Base-by-base conservation (phyloP, 2,797 vertebrate species). In the Takifugu ocellatus region DNA sequence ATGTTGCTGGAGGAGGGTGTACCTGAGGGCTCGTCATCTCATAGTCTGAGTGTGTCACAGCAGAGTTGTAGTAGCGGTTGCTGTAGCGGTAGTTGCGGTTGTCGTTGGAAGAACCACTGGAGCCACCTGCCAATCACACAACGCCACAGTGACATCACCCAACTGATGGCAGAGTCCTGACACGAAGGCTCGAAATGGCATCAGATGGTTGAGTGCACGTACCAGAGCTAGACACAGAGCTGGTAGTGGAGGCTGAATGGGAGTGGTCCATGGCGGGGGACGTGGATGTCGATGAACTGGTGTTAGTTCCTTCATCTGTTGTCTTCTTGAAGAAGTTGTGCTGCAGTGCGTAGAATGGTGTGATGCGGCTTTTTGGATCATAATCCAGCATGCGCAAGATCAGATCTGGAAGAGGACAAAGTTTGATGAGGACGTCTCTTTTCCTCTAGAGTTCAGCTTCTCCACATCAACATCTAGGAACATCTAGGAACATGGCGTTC, bases 291-390 rank as follows among this genome's bases (percentile, higher is more conserved):
- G 94, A 96, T 91, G 93, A 94, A 91, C 93, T 95, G 71, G 95
- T 97, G 91, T 96, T 96, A 83, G 94, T 96, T 90, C 94, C 95
- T 88, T 97, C 95, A 52, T 97, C 95, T 49, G 93, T 95, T 11
- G 94, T 96, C 79, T 95, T 95, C 87, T 96, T 96, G 85, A 97
- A 97, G 92, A 97, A 97, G 86, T 96, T 95, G 82, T 97, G 95
- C 91, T 97, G 95, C 89, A 97, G 93, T 68, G 95, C 95, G 64
- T 96, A 95, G 87, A 97, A 94, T 54, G 95, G 95, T 47, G 94
- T 97, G 90, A 97, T 97, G 64, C 95, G 94, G 72, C 93, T 93
- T 79, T 96, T 96, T 11, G 95, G 95, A 84, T 97, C 95, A 43
- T 96, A 96, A 89, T 96, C 95, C 92, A 97, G 89, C 95, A 97